Evolutionary conservation across 64 coral and sea anemone species (phyloP).

Genomic region (Montipora efflorescens): DNA sequence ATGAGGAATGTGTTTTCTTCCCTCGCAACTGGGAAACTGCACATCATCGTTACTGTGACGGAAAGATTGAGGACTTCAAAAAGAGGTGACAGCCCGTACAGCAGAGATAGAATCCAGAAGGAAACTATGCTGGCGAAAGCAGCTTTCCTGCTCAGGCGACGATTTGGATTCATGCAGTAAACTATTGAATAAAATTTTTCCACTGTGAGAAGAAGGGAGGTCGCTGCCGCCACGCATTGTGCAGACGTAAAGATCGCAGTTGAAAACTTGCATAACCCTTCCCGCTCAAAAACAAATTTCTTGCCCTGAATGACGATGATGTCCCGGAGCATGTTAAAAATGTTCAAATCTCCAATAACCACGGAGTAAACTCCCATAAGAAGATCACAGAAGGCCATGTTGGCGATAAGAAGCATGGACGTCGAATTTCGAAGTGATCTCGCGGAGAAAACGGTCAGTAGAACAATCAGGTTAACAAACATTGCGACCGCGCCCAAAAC

Average conservation of each 20-base stretch:
- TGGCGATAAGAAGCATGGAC: conserved; percentile 55
- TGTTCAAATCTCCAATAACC: conserved; percentile 55
- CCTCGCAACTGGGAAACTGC: conserved; percentile 36
- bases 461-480: conserved; percentile 16
- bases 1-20: conserved; percentile 22
- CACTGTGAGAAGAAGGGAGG: conserved; percentile 50
- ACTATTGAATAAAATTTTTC: conserved; percentile 69
- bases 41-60: conserved; percentile 8
- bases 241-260: conserved; percentile 44
- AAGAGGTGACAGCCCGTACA: conserved; percentile 22
- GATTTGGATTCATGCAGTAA: conserved; percentile 65
- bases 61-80: not conserved
- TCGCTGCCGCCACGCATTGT: conserved; percentile 35
- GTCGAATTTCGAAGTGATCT: conserved; percentile 45
- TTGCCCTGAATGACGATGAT: not conserved
- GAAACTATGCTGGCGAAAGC: not conserved
- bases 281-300: not conserved
- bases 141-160: conserved; percentile 15
- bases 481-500: conserved; percentile 42
- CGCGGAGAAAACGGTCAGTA: conserved; percentile 31
- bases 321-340: conserved; percentile 23
- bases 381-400: conserved; percentile 33
- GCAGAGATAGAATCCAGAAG: conserved; percentile 34
- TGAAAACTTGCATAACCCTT: conserved; percentile 21
- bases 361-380: conserved; percentile 45